Conservation (phyloP, 2,797 vertebrate species). For the Odontamblyopus rebecca region DNA sequence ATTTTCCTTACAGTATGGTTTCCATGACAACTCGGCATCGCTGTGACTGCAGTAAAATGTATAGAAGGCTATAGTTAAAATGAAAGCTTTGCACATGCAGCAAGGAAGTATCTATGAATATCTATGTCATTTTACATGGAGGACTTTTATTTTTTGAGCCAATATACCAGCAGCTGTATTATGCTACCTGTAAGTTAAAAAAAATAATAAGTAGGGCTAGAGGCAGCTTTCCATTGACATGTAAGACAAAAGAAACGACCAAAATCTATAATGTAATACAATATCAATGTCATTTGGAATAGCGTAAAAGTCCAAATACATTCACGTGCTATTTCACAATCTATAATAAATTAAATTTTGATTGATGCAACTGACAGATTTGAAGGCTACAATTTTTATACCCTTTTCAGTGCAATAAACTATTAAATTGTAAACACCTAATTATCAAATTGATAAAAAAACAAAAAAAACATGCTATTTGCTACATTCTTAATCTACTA, state of each 20-base stretch:
- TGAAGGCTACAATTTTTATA: background rate
- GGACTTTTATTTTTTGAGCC: background rate
- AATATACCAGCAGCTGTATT: background rate
- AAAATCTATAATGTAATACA: background rate
- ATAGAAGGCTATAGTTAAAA: slow-evolving; percentile 7
- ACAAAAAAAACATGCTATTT: background rate
- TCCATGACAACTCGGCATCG: slow-evolving; percentile 13
- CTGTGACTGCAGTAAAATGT: slow-evolving; percentile 10
- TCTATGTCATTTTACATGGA: background rate
- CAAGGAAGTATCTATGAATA: background rate
- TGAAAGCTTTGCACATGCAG: background rate
- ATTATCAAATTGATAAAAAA: background rate
- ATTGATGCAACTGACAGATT: background rate
- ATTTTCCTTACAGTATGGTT: slow-evolving; percentile 15
- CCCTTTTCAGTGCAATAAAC: background rate
- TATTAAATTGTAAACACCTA: background rate
- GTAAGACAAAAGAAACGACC: background rate
- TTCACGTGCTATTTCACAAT: background rate
- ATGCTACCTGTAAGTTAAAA: too few species aligned
- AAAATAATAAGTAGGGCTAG: background rate
- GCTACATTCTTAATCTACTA: background rate
- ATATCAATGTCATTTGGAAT: background rate
- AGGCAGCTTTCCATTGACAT: background rate
- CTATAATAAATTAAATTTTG: background rate
- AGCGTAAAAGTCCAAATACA: background rate